phyloP scores from a whole-genome alignment of 2,888 invertebrate genomes.

The Isotomurus palustris region DNA sequence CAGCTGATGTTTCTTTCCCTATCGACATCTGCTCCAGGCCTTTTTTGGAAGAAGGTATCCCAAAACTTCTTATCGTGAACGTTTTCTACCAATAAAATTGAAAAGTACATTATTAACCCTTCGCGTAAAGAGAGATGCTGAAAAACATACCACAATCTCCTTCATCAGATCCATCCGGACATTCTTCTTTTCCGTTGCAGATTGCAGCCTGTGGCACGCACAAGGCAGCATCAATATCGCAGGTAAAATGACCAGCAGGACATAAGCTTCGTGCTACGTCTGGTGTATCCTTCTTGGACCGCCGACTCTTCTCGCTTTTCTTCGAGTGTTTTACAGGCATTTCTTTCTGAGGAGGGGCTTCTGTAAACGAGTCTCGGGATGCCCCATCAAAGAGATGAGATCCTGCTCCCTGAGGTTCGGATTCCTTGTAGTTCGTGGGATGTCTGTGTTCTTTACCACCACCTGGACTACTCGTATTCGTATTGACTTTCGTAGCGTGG shows the following conservation, averaged over 20 bases:
- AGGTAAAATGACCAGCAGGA: conserved; percentile 39
- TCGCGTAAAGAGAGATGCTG: neutral
- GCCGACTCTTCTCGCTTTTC: too few relatives aligned
- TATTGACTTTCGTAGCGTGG: too few relatives aligned
- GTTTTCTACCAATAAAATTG: conserved; percentile 27
- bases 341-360: too few relatives aligned
- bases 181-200: conserved; percentile 39
- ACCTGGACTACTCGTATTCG: too few relatives aligned
- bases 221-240: conserved; percentile 29
- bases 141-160: conserved; percentile 29
- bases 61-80: conserved; percentile 42
- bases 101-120: neutral
- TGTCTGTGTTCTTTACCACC: too few relatives aligned
- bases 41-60: conserved; percentile 42
- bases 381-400: too few relatives aligned
- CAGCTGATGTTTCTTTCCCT: conserved; percentile 35
- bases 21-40: conserved; percentile 42
- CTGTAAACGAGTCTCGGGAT: too few relatives aligned
- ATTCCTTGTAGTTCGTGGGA: too few relatives aligned
- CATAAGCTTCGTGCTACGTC: conserved; percentile 18
- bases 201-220: conserved; percentile 41
- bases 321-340: too few relatives aligned
- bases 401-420: too few relatives aligned
- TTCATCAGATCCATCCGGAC: conserved; percentile 40
- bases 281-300: neutral